Percentiles rank a stretch among this genome's conserved stretches.
phyloP scores from a whole-genome alignment of 2,888 invertebrate genomes.

The Anoplius nigerrimus region DNA sequence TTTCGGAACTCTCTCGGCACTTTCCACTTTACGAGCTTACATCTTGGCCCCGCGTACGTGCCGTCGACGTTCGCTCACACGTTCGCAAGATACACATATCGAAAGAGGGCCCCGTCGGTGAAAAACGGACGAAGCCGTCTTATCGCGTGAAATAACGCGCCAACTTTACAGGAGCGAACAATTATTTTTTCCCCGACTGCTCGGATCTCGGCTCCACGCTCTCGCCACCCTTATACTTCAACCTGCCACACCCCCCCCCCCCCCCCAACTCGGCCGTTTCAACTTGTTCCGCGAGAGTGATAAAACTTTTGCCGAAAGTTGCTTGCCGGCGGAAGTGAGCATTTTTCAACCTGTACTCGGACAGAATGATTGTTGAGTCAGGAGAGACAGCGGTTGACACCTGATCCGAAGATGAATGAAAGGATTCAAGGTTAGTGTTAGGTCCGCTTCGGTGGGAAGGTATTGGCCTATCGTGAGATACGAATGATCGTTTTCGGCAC shows the following conservation, averaged over 20 bases:
- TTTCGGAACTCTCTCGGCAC: constrained; percentile 1
- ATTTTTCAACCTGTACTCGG: too few relatives aligned
- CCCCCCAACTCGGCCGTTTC: too few relatives aligned
- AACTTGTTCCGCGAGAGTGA: neutral
- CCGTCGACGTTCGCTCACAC: too few relatives aligned
- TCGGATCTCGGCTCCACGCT: constrained; percentile 13
- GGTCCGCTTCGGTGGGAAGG: too few relatives aligned
- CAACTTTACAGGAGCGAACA: constrained; percentile 25
- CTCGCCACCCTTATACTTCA: neutral
- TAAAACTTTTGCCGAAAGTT: constrained; percentile 18
- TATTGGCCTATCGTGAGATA: too few relatives aligned
- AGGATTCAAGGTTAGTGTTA: too few relatives aligned
- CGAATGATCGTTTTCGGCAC: too few relatives aligned
- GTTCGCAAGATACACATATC: neutral
- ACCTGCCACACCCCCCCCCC: too few relatives aligned
- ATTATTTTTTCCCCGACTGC: constrained; percentile 28
- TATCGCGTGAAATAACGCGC: constrained; percentile 14
- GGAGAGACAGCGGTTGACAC: too few relatives aligned
- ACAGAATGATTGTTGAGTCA: too few relatives aligned
- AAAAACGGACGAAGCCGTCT: neutral
- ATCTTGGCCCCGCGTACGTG: neutral
- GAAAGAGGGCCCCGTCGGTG: neutral
- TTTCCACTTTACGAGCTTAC: constrained; percentile 13
- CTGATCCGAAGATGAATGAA: too few relatives aligned
- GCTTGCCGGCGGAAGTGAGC: too few relatives aligned